A percentile compares a stretch with the other conserved stretches of the same genome.
Evolutionary conservation across 2,113 vertebrate genomes (phyloP).

Genomic region (Silurus glanis): DNA sequence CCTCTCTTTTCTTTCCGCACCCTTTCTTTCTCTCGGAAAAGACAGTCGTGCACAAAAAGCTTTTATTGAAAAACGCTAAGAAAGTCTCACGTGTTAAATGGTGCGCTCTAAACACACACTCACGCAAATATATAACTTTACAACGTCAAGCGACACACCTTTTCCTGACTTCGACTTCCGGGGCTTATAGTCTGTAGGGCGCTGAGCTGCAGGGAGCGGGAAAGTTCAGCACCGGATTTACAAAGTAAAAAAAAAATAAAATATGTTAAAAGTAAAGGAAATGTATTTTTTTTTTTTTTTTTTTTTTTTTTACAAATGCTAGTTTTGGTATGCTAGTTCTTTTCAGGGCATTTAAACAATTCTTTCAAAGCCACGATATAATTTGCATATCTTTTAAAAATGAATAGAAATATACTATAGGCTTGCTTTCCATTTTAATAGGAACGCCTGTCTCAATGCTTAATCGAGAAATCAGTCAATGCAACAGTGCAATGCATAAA

Average conservation of each 20-base stretch:
- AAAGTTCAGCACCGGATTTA: conserved; percentile 38
- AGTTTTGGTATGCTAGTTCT: not conserved
- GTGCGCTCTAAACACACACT: conserved; percentile 25
- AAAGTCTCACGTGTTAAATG: conserved; percentile 14
- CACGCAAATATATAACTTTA: conserved; percentile 14
- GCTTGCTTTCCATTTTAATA: not conserved
- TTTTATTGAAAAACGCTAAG: conserved; percentile 18
- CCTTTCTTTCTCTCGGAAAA: conserved; percentile 4
- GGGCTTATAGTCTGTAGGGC: not conserved
- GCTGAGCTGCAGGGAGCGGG: not conserved
- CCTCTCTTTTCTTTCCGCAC: conserved; percentile 27
- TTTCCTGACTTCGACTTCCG: conserved; percentile 25
- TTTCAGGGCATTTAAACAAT: not conserved
- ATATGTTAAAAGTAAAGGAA: not conserved
- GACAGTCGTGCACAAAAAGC: not conserved
- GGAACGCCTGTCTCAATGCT: not conserved
- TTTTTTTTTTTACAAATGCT: conserved; percentile 3
- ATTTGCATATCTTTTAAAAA: not conserved
- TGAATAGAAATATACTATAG: not conserved
- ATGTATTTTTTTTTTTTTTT: not conserved
- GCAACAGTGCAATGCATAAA: not conserved
- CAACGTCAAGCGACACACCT: conserved; percentile 37
- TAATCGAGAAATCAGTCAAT: not conserved
- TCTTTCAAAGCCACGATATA: not conserved
- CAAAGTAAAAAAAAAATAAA: not conserved